phyloP scores from a whole-genome alignment of 2,888 invertebrate genomes.

The Arrhopalites spinosus region DNA sequence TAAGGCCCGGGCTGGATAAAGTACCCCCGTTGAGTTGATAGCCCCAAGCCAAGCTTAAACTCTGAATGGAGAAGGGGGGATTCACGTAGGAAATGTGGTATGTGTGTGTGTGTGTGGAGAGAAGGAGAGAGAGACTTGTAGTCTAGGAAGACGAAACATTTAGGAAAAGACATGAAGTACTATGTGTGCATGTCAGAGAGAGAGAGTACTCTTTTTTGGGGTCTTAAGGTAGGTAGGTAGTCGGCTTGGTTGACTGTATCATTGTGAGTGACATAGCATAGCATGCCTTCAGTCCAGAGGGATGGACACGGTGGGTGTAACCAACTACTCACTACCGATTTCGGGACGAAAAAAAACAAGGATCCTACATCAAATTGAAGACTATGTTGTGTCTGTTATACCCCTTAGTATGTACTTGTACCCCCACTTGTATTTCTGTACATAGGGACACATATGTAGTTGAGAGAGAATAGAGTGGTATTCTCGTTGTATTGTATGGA shows the following conservation, averaged over 20 bases:
- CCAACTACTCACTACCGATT: slow-evolving; percentile 25
- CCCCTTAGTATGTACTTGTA: background rate
- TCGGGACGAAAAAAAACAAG: slow-evolving; percentile 25
- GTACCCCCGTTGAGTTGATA: slow-evolving; percentile 48
- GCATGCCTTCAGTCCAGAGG: slow-evolving; percentile 12
- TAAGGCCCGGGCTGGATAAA: slow-evolving; percentile 36
- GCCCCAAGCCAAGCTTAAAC: slow-evolving; percentile 47
- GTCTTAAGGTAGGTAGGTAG: slow-evolving; percentile 12
- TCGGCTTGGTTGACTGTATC: slow-evolving; percentile 18
- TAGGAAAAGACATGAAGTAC: slow-evolving; percentile 19
- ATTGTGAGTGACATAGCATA: slow-evolving; percentile 20
- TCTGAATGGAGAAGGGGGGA: slow-evolving; percentile 42
- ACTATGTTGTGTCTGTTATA: no score
- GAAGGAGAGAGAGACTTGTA: slow-evolving; percentile 11
- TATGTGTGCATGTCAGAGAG: background rate
- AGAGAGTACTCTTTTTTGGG: background rate
- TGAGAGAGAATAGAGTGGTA: background rate
- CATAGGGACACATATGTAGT: no score
- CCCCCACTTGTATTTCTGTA: background rate
- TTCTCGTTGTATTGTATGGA: background rate
- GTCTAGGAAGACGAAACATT: slow-evolving; percentile 19
- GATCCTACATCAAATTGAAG: background rate
- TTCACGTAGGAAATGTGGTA: slow-evolving; percentile 32
- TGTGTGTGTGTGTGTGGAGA: slow-evolving; percentile 9
- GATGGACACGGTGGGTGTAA: slow-evolving; percentile 34